These are phyloP conservation scores for Selene dorsalis DNA, from an alignment of 2,797 vertebrate species.

Conservation along the genomic window DNA sequence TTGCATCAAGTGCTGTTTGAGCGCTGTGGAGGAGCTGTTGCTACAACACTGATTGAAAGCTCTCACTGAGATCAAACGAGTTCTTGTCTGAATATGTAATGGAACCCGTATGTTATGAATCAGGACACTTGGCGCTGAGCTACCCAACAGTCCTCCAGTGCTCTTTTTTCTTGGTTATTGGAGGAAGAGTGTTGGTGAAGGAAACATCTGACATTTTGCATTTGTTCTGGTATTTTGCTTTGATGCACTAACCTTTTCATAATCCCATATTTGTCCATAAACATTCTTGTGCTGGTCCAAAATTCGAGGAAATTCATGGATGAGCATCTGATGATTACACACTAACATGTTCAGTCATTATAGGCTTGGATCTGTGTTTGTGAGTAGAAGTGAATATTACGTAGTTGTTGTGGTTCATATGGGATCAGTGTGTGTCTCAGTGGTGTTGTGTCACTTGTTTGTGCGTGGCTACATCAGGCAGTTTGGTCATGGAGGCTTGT, in stretches of 20 bases:
- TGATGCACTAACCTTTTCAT: conserved; percentile 34
- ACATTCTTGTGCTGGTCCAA: conserved; percentile 24
- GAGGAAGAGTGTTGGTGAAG: neutral
- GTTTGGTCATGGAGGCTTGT: conserved; percentile 12
- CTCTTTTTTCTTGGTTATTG: neutral
- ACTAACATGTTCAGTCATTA: conserved; percentile 27
- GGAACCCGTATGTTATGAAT: conserved; percentile 2
- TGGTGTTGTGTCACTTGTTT: conserved; percentile 52
- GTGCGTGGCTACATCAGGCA: conserved; percentile 12
- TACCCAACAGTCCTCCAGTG: neutral
- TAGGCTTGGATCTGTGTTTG: neutral
- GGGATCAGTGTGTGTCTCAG: conserved; percentile 26
- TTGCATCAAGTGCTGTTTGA: conserved; percentile 8
- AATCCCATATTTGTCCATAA: conserved; percentile 67
- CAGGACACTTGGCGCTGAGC: neutral
- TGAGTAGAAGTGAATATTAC: conserved; percentile 11
- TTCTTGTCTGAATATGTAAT: conserved; percentile 12
- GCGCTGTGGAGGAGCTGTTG: neutral
- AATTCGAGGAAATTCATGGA: conserved; percentile 17
- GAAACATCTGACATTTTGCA: conserved; percentile 40
- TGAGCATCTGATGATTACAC: neutral
- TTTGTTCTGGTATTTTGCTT: conserved; percentile 23
- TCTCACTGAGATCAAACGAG: conserved; percentile 36
- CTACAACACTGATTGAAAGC: conserved; percentile 5
- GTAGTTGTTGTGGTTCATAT: conserved; percentile 21